Evolutionary conservation across 2,888 invertebrate genomes (phyloP).

Genomic region (Xiphydria camelus): DNA sequence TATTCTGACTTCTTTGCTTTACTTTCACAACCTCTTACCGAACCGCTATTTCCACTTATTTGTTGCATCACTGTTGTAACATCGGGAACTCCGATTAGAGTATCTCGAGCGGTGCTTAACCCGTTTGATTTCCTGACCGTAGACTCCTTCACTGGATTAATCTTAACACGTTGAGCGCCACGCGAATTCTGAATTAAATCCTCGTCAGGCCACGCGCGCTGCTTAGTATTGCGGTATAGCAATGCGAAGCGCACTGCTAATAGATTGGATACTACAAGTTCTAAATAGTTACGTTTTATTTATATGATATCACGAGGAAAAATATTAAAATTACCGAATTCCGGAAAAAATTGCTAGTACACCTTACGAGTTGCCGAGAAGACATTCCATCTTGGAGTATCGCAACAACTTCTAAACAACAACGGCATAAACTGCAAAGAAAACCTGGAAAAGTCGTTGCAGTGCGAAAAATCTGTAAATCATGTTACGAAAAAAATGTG

Average conservation of each 20-base stretch:
- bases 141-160: no score
- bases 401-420: constrained; percentile 10
- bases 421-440: constrained; percentile 14
- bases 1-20: no score
- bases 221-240: not conserved
- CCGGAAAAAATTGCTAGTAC: constrained; percentile 13
- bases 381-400: constrained; percentile 11
- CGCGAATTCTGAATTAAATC: not conserved
- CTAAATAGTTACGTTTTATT: no score
- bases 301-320: no score
- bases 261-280: not conserved
- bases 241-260: not conserved
- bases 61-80: no score
- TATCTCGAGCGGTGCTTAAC: no score
- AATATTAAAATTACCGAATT: no score
- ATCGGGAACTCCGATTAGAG: no score
- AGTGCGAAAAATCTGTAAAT: constrained; percentile 16
- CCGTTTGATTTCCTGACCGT: no score
- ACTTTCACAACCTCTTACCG: no score
- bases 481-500: constrained; percentile 11
- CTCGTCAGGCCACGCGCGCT: no score
- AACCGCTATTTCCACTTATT: no score
- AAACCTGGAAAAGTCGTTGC: constrained; percentile 11
- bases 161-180: not conserved
- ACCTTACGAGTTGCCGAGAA: constrained; percentile 13